Base-by-base conservation (phyloP, 2,888 invertebrate species). In the Vesta saturnalis region DNA sequence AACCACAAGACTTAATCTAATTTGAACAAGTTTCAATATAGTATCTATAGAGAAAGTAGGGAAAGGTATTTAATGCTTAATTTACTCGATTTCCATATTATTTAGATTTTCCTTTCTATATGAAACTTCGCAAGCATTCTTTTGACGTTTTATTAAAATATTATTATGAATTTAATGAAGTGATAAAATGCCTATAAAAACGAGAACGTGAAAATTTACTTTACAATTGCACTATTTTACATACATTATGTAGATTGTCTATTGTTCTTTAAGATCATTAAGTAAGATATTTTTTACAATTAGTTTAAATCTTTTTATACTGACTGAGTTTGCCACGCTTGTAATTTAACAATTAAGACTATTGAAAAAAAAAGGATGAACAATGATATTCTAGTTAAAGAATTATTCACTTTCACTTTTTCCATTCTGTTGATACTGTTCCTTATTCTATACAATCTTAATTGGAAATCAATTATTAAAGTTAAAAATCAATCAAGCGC, bases 81-180 rank as follows among this genome's bases (percentile, higher is more conserved):
- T n/a, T 46, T 22, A 22, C 46, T 16, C 47, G 47, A 59, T 59
- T 59, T 59, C 22, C 23, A 35, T 59, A 22, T 39, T 43, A 58
- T 58, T 39, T 21, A 35, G 59, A 15, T 47, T 59, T 59, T 47
- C 59, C 47, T 59, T 59, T 47, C 47, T 47, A 39, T 39, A 21
- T 57, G 14, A 4, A 56, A 39, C 35, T 18, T 19, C 21, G 18
- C 21, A 52, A 52, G 18, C 52, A 52, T 8, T 52, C 21, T 49
- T 18, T 52, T n/a, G 8, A 39, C 39, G 1, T n/a, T n/a, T 39
- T 39, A 39, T 30, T 30, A 6, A 30, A 39, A 8, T 12, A 39
- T 12, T 39, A 39, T n/a, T 4, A 39, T 39, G 12, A n/a, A 39
- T 39, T 39, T n/a, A 39, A 39, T 39, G 39, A 39, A 39, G 39